Percentiles rank a stretch among this genome's conserved stretches.
phyloP scores from a whole-genome alignment of 2,113 vertebrate species.

The Chionomys nivalis region DNA sequence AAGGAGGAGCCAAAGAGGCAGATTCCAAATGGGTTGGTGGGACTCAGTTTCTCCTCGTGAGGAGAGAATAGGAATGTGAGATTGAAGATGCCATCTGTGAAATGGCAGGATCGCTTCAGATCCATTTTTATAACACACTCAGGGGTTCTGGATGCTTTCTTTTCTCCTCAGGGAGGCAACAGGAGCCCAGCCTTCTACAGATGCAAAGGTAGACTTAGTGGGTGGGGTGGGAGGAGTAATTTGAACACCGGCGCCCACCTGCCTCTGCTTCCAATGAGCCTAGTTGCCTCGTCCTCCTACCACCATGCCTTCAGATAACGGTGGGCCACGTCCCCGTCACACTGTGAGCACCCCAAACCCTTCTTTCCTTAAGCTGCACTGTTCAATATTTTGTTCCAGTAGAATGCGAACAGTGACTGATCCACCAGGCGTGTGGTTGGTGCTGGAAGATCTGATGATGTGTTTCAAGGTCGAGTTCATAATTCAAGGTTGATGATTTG shows the following conservation, averaged over 20 bases:
- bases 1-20: not conserved
- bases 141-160: not conserved
- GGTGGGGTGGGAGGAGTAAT: no score
- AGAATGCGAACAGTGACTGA: not conserved
- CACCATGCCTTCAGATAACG: no score
- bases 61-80: not conserved
- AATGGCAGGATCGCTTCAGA: not conserved
- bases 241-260: no score
- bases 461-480: not conserved
- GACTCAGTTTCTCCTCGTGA: not conserved
- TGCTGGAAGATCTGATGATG: not conserved
- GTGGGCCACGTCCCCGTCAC: no score
- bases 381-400: not conserved
- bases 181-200: not conserved
- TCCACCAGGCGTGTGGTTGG: not conserved
- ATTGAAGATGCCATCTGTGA: no score
- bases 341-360: not conserved
- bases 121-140: no score
- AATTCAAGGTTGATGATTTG: slow-evolving; percentile 23
- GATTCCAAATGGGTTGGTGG: no score
- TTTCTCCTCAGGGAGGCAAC: not conserved
- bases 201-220: not conserved
- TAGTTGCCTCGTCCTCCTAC: no score
- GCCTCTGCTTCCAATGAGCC: no score
- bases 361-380: not conserved